Evolutionary conservation across 2,113 vertebrate species (phyloP).

Genomic region (Malaclemys terrapin): DNA sequence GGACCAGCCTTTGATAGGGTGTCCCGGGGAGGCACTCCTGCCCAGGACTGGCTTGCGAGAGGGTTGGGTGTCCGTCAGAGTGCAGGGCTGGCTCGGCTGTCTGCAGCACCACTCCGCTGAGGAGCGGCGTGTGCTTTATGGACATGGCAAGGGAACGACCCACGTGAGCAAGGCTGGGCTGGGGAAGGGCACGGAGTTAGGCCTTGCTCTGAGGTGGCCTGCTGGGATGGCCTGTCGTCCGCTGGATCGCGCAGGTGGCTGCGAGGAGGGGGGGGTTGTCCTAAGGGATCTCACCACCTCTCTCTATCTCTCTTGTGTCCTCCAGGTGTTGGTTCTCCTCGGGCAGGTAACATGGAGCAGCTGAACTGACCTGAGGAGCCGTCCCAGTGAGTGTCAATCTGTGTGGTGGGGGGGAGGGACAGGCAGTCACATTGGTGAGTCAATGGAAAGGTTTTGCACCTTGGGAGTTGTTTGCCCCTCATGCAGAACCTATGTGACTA

Average conservation of each 20-base stretch:
- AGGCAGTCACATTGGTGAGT: background rate
- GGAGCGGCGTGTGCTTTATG: background rate
- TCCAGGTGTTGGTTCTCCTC: background rate
- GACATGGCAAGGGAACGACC: background rate
- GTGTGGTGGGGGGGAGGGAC: background rate
- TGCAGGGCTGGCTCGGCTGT: background rate
- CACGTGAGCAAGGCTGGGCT: background rate
- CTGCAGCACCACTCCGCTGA: background rate
- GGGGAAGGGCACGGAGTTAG: background rate
- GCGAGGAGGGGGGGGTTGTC: too few relatives aligned
- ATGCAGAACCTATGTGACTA: too few relatives aligned
- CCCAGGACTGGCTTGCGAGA: background rate
- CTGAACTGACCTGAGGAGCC: background rate
- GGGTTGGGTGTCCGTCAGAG: background rate
- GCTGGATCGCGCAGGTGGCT: too few relatives aligned
- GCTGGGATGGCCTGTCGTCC: too few relatives aligned
- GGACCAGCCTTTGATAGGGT: background rate
- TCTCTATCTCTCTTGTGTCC: background rate
- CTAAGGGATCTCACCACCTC: background rate
- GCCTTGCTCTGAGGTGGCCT: background rate
- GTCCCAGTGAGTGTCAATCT: background rate
- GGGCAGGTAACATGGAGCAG: background rate
- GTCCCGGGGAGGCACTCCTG: background rate
- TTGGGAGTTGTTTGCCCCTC: too few relatives aligned
- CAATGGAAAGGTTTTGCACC: background rate